Conservation (phyloP, 2,888 invertebrate genomes). For the Frankliniella fusca region DNA sequence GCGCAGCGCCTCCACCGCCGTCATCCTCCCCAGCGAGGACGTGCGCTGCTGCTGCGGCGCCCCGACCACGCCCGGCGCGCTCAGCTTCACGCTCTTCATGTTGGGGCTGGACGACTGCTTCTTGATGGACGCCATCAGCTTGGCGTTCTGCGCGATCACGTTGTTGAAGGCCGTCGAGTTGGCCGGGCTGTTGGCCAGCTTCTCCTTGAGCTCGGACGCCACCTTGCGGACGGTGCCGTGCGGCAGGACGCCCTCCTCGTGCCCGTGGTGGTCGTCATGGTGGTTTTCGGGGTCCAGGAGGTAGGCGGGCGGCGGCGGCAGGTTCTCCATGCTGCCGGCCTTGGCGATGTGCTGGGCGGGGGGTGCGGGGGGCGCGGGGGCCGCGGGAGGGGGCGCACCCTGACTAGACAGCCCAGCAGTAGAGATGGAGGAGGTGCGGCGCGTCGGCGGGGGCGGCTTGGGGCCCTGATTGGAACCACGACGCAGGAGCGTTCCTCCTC, state of each 20-base stretch:
- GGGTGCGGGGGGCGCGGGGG: conserved; percentile 28
- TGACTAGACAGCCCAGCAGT: conserved; percentile 40
- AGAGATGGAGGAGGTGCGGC: conserved; percentile 69
- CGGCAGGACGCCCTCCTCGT: not conserved
- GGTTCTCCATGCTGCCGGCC: conserved; percentile 51
- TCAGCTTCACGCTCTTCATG: conserved; percentile 18
- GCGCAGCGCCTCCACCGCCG: conserved; percentile 20
- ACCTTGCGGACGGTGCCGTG: conserved; percentile 36
- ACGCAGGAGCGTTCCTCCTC: conserved; percentile 50
- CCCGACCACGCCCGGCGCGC: conserved; percentile 6
- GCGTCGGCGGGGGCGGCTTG: conserved; percentile 73
- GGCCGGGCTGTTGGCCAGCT: not conserved
- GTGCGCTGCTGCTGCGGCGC: conserved; percentile 12
- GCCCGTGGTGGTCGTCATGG: not conserved
- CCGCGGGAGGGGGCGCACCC: not conserved
- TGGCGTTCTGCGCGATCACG: conserved; percentile 18
- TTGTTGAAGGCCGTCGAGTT: conserved; percentile 14
- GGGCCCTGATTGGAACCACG: conserved; percentile 54
- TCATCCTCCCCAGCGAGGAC: conserved; percentile 5
- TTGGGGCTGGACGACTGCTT: not conserved
- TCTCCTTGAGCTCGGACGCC: conserved; percentile 18
- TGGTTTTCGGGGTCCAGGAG: conserved; percentile 54
- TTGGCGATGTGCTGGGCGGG: conserved; percentile 34
- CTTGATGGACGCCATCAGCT: conserved; percentile 20
- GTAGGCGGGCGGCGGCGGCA: conserved; percentile 76